A percentile compares a stretch with the other conserved stretches of the same genome.
phyloP scores from a whole-genome alignment of 2,888 invertebrate species.

The Muscina levida region DNA sequence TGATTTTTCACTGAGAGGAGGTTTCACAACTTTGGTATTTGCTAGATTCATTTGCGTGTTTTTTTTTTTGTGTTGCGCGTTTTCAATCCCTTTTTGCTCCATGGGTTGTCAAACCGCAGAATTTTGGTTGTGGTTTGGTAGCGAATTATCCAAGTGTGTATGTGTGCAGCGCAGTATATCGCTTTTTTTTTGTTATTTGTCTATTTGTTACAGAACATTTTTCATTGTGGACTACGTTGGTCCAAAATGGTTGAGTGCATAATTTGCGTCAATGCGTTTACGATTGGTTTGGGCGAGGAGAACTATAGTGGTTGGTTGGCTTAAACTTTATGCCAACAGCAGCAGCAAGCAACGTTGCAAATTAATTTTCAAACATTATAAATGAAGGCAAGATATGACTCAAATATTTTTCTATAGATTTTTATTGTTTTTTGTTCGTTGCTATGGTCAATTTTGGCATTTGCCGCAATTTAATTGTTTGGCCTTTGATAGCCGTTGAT shows the following conservation, averaged over 20 bases:
- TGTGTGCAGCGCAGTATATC: too few species aligned
- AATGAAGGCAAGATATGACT: slow-evolving; percentile 9
- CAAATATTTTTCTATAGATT: neutral
- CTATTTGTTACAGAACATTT: neutral
- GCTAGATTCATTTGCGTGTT: neutral
- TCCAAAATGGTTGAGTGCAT: neutral
- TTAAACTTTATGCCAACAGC: slow-evolving; percentile 8
- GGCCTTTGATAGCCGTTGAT: slow-evolving; percentile 47
- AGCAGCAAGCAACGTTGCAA: slow-evolving; percentile 15
- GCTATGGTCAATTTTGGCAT: neutral
- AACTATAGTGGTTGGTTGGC: neutral
- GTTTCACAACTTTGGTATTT: slow-evolving; percentile 12
- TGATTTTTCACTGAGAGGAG: too few species aligned
- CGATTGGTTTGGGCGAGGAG: neutral
- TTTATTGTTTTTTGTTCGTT: neutral
- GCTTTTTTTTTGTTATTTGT: neutral
- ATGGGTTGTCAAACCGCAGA: slow-evolving; percentile 13
- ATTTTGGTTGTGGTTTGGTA: slow-evolving; percentile 10
- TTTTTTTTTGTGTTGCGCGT: neutral
- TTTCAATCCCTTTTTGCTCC: neutral
- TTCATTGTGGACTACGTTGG: neutral
- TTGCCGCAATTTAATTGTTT: slow-evolving; percentile 5
- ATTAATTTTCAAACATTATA: slow-evolving; percentile 30
- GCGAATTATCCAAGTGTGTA: neutral
- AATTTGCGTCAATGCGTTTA: slow-evolving; percentile 14